Evolutionary conservation across 2,797 vertebrate genomes (phyloP), one percentile per base, ranked within the genome.

Genomic region (Podargus strigoides): DNA sequence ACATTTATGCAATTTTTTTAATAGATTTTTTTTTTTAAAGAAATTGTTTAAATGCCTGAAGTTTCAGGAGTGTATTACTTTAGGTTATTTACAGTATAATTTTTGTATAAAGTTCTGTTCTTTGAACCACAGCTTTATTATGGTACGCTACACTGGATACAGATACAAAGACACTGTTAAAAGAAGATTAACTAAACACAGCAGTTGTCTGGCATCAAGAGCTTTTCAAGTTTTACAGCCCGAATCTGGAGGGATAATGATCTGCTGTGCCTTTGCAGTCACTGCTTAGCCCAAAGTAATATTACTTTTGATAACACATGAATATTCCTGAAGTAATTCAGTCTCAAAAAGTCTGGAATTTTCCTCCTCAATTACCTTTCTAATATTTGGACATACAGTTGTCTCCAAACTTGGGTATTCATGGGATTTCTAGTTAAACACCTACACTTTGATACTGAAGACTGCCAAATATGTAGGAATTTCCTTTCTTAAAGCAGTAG

Each of bases 61-160:
- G 96, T 97, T 96, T 97, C 97, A 96, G 97, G 97, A 97, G 93
- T 96, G 63, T 95, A 95, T 97, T 97, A 95, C 96, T 98, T 98
- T 98, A 98, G 97, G 97, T 97, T 97, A 96, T 97, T 97, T 97
- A 96, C 96, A 95, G 95, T 97, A 97, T 97, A 95, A 96, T 97
- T 97, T 97, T 96, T 97, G 96, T 98, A 97, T 97, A 97, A 97
- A 98, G 95, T 97, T 97, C 96, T 98, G 96, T 97, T 97, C 97
- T 98, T 97, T 96, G 97, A 98, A 98, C 98, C 97, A 97, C 98
- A 98, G 98, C 98, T 98, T 98, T 98, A 98, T 97, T 98, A 98
- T 98, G 98, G 98, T 98, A 98, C 98, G 98, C 98, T 98, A 98
- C 98, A 98, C 98, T 98, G 98, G 98, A 98, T 98, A 97, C 97